Conservation (phyloP, 2,797 vertebrate genomes). For the Meriones psammophilus region DNA sequence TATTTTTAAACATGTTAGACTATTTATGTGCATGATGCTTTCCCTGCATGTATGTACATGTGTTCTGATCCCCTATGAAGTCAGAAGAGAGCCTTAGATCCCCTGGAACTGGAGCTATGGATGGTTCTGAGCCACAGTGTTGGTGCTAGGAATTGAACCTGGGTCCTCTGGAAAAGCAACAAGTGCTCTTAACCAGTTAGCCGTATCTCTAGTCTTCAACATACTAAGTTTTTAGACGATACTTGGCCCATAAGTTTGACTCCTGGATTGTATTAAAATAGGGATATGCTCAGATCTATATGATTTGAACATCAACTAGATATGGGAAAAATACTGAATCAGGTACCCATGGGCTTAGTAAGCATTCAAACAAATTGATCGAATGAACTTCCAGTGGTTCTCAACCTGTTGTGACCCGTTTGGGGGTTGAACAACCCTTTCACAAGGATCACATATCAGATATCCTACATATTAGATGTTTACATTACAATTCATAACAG, state of each 20-base stretch:
- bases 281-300: not conserved
- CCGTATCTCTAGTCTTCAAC: not conserved
- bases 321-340: not conserved
- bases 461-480: not conserved
- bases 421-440: not conserved
- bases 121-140: not conserved
- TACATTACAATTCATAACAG: not conserved
- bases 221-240: not conserved
- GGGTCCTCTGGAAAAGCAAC: not conserved
- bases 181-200: not conserved
- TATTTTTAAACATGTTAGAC: not conserved
- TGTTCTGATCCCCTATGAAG: not conserved
- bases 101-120: not conserved
- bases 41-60: not conserved
- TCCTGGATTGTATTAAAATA: not conserved
- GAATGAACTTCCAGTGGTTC: not conserved
- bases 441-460: not conserved
- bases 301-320: conserved; percentile 28
- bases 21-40: not conserved
- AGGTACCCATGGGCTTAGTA: not conserved
- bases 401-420: not conserved
- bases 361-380: conserved; percentile 27
- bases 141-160: not conserved
- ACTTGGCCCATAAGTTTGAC: not conserved
- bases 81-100: not conserved